Conservation (phyloP, 1,140 invertebrate species). For the Acarapis woodi region DNA sequence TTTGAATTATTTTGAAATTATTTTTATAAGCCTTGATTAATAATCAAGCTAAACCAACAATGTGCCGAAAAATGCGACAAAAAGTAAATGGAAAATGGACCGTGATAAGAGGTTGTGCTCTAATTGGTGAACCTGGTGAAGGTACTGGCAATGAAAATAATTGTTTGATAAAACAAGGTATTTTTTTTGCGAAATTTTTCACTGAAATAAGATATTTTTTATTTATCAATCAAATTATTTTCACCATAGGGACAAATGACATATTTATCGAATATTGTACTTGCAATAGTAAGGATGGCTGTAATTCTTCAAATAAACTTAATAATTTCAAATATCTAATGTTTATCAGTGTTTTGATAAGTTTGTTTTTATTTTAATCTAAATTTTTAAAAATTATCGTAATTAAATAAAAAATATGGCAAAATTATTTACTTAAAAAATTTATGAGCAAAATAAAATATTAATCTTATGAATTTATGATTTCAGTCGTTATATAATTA, state of each 20-base stretch:
- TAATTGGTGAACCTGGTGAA: slow-evolving; percentile 60
- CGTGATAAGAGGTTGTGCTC: slow-evolving; percentile 61
- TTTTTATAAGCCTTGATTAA: background rate
- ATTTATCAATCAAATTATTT: background rate
- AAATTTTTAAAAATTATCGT: too few relatives aligned
- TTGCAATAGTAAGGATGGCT: slow-evolving; percentile 64
- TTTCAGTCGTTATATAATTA: too few relatives aligned
- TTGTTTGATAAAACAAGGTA: slow-evolving; percentile 54
- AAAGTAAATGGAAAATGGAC: slow-evolving; percentile 75
- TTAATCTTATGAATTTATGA: background rate
- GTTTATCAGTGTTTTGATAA: too few relatives aligned
- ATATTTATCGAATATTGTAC: slow-evolving; percentile 43
- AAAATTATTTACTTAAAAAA: too few relatives aligned
- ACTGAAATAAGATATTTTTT: background rate
- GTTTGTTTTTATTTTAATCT: too few relatives aligned
- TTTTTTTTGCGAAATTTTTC: too few relatives aligned
- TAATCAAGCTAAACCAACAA: slow-evolving; percentile 24
- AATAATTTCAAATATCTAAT: background rate
- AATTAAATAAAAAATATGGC: too few relatives aligned
- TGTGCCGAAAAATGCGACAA: slow-evolving; percentile 73
- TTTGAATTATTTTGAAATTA: background rate
- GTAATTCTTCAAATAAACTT: slow-evolving; percentile 25
- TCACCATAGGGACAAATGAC: slow-evolving; percentile 33
- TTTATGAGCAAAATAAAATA: background rate
- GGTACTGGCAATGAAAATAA: slow-evolving; percentile 51